phyloP scores from a whole-genome alignment of 2,113 vertebrate species.

The Megalops atlanticus region DNA sequence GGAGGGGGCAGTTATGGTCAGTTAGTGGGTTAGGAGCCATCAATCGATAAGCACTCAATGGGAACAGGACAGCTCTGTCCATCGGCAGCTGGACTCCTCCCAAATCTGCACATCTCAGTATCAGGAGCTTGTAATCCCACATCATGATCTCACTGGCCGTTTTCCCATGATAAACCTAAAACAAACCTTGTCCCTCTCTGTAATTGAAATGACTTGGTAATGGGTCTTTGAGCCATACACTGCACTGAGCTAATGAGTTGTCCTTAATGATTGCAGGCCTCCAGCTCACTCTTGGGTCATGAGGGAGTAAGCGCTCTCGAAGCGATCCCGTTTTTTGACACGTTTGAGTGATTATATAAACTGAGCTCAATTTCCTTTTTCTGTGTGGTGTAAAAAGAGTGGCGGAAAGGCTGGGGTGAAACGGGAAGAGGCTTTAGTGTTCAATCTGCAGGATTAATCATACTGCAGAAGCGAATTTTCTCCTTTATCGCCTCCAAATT shows the following conservation, averaged over 20 bases:
- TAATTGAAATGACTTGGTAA: neutral
- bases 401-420: constrained; percentile 17
- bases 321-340: constrained; percentile 5
- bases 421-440: constrained; percentile 14
- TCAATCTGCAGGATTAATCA: constrained; percentile 18
- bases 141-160: neutral
- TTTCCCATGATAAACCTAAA: neutral
- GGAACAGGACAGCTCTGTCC: constrained; percentile 8
- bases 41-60: neutral
- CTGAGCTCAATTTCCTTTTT: constrained; percentile 21
- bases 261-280: neutral
- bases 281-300: neutral
- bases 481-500: constrained; percentile 8
- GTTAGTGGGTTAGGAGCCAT: neutral
- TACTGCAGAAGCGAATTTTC: constrained; percentile 5
- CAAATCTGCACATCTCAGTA: neutral
- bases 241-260: constrained; percentile 4
- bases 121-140: neutral
- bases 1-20: constrained; percentile 14
- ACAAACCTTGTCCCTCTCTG: neutral
- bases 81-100: constrained; percentile 8
- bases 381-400: constrained; percentile 10
- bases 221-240: neutral
- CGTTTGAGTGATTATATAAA: constrained; percentile 3
- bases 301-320: constrained; percentile 9